Base-by-base conservation (phyloP, 2,113 vertebrate species). In the Phaetusa simplex region DNA sequence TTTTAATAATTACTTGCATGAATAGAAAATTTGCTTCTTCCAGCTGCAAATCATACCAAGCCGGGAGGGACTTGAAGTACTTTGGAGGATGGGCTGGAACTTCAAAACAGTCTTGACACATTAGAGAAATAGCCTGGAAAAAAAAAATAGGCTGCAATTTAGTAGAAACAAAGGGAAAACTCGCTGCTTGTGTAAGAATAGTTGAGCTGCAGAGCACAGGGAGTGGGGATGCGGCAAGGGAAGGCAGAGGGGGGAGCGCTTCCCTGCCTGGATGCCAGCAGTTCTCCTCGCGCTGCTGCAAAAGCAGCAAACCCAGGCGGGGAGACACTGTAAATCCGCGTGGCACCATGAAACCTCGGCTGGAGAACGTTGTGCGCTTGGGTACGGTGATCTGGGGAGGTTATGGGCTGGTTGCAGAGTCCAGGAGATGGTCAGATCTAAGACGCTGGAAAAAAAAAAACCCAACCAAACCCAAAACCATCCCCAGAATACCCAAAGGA, bases 1-100 rank as follows among this genome's bases (percentile, higher is more conserved):
- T 96, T 82, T 87, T 87, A 95, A 87, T 96, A 94, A 97, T 97
- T 96, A 93, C 84, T 96, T 90, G 93, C 91, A 93, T 91, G 95
- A 96, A 96, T 94, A 97, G 89, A 93, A 72, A 82, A 93, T 85
- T 79, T 90, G 81, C 91, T 96, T 87, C 87, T 95, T 96, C 5
- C 95, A 96, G 95, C 96, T 96, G 95, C 93, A 87, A 94, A 87
- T 23, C 93, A 93, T 76, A 64, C 26, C 26, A 32, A 93, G 93
- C 56, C 6, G 82, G 96, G 94, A 97, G 95, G 89, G 93, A 93
- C 93, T 89, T 17, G 59, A 8, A 86, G 83, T 8, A 18, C 83
- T 96, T 52, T 14, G 89, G 95, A 96, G 96, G 93, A 93, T 58
- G 89, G 91, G 96, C 73, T 87, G 91, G 78, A 61, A 89, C 95